Evolutionary conservation across 2,888 invertebrate species (phyloP), one percentile per base, ranked within the genome.

Genomic region (Balanococcus diminutus): DNA sequence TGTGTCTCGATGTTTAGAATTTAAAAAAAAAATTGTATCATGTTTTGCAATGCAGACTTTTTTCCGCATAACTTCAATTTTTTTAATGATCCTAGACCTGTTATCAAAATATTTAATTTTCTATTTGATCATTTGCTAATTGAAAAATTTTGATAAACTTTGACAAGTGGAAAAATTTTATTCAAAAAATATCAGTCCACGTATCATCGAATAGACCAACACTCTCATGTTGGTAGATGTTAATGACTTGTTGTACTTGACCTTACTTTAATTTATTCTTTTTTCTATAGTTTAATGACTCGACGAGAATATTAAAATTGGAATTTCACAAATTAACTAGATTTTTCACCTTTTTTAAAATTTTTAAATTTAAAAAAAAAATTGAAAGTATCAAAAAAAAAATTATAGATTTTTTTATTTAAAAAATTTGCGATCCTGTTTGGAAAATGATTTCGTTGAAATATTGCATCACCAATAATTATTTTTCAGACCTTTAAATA

Each of bases 21-120:
- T n/a, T n/a, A n/a, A n/a, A n/a, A 4, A 14, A 39, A 32, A 32
- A 22, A 25, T 81, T 39, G 31, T 25, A 19, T 9, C 82, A 19
- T 39, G 14, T 82, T 28, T 46, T 82, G 42, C 16, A 25, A 16
- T 22, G 25, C 19, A 9, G 31, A n/a, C 19, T 9, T n/a, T 19
- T 67, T 67, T 67, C 19, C 67, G 75, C 39, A 81, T 16, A 16
- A 81, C 19, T n/a, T 81, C 19, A 51, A 51, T 51, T 51, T 51
- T 4, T 11, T 28, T 75, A 25, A 67, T 67, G 32, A 5, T 39
- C 9, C 3, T 81, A 1, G 8, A 81, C n/a, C n/a, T 4, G 5
- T 25, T 16, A n/a, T 81, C 19, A 39, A 36, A 81, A 32, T 81
- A 22, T 82, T 82, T 82, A 8, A 82, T 42, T 82, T 56, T 28